A percentile compares a stretch with the other conserved stretches of the same genome.
Conservation (phyloP, 2,113 vertebrate species). For the Salvator merianae region DNA sequence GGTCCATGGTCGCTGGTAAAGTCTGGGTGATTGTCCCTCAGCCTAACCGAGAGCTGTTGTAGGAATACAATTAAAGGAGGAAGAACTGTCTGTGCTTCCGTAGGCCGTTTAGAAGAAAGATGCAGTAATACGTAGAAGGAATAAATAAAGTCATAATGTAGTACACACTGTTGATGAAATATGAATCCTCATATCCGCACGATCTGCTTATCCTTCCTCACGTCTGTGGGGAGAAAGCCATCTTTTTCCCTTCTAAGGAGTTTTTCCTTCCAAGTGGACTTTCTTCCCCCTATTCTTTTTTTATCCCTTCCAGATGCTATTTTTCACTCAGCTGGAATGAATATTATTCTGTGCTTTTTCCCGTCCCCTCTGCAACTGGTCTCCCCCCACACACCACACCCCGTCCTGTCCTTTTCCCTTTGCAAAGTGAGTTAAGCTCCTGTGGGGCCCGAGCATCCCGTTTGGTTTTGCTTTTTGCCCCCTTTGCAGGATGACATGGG, state of each 20-base stretch:
- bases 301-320: constrained; percentile 57
- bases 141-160: not conserved
- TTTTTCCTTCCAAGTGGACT: constrained; percentile 43
- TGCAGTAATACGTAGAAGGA: not conserved
- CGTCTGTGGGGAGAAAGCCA: constrained; percentile 12
- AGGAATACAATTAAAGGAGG: not conserved
- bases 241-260: constrained; percentile 59
- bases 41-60: not conserved
- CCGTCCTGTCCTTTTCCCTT: not conserved
- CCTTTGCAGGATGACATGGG: not conserved
- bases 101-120: not conserved
- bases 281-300: constrained; percentile 56
- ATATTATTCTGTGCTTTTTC: constrained; percentile 7
- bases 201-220: not conserved
- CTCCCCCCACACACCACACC: not conserved
- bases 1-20: too few relatives aligned
- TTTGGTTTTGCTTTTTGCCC: not conserved
- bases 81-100: not conserved
- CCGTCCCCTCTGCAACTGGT: constrained; percentile 8
- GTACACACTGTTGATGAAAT: too few relatives aligned
- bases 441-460: not conserved
- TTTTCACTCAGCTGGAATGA: constrained; percentile 28
- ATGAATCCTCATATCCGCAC: too few relatives aligned
- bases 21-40: not conserved
- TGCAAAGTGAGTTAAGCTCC: not conserved